phyloP scores from a whole-genome alignment of 2,888 invertebrate species.

The Amblyjoppa fuscipennis region DNA sequence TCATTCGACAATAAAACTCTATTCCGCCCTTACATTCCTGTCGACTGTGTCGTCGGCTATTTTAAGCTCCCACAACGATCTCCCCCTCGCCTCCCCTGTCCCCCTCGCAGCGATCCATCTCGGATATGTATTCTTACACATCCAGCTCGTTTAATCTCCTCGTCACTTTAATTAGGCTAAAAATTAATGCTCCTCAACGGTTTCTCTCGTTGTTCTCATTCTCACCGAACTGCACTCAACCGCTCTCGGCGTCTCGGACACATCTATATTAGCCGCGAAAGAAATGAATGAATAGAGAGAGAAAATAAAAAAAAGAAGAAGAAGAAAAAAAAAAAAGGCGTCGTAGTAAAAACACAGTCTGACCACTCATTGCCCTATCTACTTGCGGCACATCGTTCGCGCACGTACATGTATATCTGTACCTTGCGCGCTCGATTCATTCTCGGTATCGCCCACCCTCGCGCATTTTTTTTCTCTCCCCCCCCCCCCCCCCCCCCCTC shows the following conservation, averaged over 20 bases:
- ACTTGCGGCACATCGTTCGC: slow-evolving; percentile 48
- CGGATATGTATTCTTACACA: slow-evolving; percentile 20
- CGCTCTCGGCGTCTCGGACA: not conserved
- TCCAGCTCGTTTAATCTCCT: slow-evolving; percentile 37
- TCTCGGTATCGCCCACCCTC: slow-evolving; percentile 51
- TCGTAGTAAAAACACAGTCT: slow-evolving; percentile 55
- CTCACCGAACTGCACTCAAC: slow-evolving; percentile 46
- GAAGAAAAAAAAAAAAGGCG: slow-evolving; percentile 52
- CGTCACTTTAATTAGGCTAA: slow-evolving; percentile 63
- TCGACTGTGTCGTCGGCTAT: slow-evolving; percentile 82
- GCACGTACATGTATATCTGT: slow-evolving; percentile 20
- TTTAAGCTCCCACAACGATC: slow-evolving; percentile 77
- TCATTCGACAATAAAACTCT: slow-evolving; percentile 79
- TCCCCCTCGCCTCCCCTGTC: slow-evolving; percentile 39
- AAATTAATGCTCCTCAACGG: slow-evolving; percentile 55
- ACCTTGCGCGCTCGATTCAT: slow-evolving; percentile 53
- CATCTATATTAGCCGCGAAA: slow-evolving; percentile 39
- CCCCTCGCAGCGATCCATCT: not conserved
- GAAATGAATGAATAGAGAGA: slow-evolving; percentile 54
- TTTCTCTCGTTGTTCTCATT: slow-evolving; percentile 56
- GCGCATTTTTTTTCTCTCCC: slow-evolving; percentile 35
- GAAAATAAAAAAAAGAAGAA: slow-evolving; percentile 34
- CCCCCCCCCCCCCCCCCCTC: slow-evolving; percentile 48
- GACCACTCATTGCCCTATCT: slow-evolving; percentile 64
- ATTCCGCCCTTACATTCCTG: slow-evolving; percentile 82